Evolutionary conservation across 2,113 vertebrate species (phyloP).

Genomic region (Oryzias javanicus): DNA sequence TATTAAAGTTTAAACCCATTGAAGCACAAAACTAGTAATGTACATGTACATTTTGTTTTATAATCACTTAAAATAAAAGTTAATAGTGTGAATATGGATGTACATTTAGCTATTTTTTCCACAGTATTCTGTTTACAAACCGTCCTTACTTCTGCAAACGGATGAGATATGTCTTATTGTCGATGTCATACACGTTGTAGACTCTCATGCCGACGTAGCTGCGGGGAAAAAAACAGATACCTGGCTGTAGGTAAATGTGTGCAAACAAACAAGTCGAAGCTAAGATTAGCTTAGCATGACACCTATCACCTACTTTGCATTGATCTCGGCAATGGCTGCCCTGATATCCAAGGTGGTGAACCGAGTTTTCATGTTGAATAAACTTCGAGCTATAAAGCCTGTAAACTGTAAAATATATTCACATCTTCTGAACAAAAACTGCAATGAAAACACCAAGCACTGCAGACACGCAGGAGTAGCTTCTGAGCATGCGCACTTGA

Average conservation of each 20-base stretch:
- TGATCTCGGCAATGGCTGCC: conserved; percentile 87
- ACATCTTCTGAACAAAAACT: conserved; percentile 28
- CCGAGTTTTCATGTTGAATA: conserved; percentile 84
- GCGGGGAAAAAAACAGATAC: conserved; percentile 26
- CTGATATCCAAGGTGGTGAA: conserved; percentile 90
- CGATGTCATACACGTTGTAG: conserved; percentile 96
- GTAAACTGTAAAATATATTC: neutral
- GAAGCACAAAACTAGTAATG: too few relatives aligned
- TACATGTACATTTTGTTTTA: too few relatives aligned
- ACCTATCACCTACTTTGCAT: conserved; percentile 74
- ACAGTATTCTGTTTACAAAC: neutral
- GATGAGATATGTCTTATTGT: conserved; percentile 96
- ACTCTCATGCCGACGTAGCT: conserved; percentile 97
- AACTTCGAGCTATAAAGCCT: too few relatives aligned
- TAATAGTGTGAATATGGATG: too few relatives aligned
- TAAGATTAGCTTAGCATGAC: conserved; percentile 23
- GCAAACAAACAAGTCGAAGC: conserved; percentile 13
- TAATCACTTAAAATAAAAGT: too few relatives aligned
- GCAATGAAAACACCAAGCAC: neutral
- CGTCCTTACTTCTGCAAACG: conserved; percentile 93
- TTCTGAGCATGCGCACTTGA: conserved; percentile 20
- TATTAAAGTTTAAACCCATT: too few relatives aligned
- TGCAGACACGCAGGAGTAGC: neutral
- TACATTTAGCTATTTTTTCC: too few relatives aligned
- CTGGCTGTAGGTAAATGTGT: neutral